These are phyloP conservation scores for Pygmarrhopalites habei DNA, from an alignment of 1,140 invertebrate species.

Conservation along the genomic window DNA sequence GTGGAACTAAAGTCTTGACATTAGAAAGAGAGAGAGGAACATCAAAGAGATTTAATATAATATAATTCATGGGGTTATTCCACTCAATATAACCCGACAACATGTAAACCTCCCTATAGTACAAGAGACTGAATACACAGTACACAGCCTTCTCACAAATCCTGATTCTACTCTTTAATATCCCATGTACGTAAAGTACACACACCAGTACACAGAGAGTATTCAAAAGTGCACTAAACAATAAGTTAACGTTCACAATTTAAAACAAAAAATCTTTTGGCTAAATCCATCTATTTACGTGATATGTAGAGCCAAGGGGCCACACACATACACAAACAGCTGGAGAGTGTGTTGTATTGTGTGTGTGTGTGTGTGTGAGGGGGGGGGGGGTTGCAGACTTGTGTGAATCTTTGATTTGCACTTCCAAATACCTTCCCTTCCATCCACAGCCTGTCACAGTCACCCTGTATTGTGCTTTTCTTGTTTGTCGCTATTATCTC, in stretches of 20 bases:
- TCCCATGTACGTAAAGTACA: not conserved
- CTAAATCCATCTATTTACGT: too few relatives aligned
- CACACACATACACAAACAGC: too few relatives aligned
- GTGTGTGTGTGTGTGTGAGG: too few relatives aligned
- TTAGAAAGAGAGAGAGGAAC: not conserved
- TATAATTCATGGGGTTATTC: constrained; percentile 30
- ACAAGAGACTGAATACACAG: not conserved
- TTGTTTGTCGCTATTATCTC: too few relatives aligned
- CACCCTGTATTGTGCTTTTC: too few relatives aligned
- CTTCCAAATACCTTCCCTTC: too few relatives aligned
- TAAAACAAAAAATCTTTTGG: not conserved
- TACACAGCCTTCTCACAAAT: not conserved
- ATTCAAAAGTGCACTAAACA: not conserved
- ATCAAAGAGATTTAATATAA: constrained; percentile 18
- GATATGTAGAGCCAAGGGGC: too few relatives aligned
- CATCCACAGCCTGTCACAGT: too few relatives aligned
- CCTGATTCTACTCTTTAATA: not conserved
- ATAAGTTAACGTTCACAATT: not conserved
- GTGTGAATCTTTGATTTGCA: too few relatives aligned
- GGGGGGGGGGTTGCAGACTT: too few relatives aligned
- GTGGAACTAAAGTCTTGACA: constrained; percentile 14
- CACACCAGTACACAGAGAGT: not conserved
- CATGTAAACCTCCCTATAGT: not conserved
- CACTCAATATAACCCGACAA: constrained; percentile 1
- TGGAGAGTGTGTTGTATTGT: too few relatives aligned